A percentile compares a stretch with the other conserved stretches of the same genome.
phyloP scores from a whole-genome alignment of 2,797 vertebrate genomes.

The Ptychobarbus kaznakovi region DNA sequence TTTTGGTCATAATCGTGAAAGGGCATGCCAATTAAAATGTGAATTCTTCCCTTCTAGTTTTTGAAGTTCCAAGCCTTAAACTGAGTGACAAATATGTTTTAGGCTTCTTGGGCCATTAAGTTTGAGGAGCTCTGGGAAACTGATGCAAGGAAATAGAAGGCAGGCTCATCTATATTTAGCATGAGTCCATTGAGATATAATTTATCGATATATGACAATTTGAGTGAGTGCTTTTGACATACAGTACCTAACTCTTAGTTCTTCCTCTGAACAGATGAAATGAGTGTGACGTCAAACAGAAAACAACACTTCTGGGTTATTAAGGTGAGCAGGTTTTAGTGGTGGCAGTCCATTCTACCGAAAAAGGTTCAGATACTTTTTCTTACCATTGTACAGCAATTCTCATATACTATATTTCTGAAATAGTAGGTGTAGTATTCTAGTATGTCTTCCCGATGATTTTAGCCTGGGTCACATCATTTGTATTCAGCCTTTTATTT shows the following conservation, averaged over 20 bases:
- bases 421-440: background rate
- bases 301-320: background rate
- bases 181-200: slow-evolving; percentile 35
- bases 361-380: background rate
- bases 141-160: slow-evolving; percentile 35
- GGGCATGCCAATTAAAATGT: slow-evolving; percentile 2
- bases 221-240: slow-evolving; percentile 42
- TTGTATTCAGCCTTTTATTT: background rate
- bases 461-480: background rate
- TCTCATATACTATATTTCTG: background rate
- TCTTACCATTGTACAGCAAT: background rate
- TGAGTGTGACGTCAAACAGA: background rate
- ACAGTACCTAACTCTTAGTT: background rate
- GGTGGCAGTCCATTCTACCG: background rate
- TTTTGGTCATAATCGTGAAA: slow-evolving; percentile 19
- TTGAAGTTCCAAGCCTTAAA: background rate
- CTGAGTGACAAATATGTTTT: background rate
- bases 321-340: background rate
- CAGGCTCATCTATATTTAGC: slow-evolving; percentile 50
- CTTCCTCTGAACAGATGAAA: slow-evolving; percentile 1
- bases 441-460: background rate
- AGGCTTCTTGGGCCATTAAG: background rate
- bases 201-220: slow-evolving; percentile 40
- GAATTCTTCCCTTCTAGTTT: slow-evolving; percentile 5
- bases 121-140: slow-evolving; percentile 24